Percentiles rank a stretch among this genome's conserved stretches.
These are phyloP conservation scores for Cariama cristata DNA, from an alignment of 2,113 vertebrate species.

Conservation along the genomic window DNA sequence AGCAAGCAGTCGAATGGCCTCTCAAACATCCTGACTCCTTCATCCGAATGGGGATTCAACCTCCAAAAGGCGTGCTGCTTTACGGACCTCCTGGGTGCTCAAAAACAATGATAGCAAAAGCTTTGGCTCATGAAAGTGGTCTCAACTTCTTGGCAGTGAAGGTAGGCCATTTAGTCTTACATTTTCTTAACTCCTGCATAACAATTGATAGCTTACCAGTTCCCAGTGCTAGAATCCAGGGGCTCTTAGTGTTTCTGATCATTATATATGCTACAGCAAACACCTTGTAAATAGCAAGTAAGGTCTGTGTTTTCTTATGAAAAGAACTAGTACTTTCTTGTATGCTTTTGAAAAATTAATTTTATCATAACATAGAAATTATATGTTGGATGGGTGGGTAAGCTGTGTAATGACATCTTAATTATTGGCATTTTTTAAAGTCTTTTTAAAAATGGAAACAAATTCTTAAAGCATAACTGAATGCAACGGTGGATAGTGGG, in stretches of 20 bases:
- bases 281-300: not conserved
- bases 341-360: not conserved
- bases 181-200: not conserved
- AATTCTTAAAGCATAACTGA: not conserved
- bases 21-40: constrained; percentile 92
- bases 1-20: constrained; percentile 97
- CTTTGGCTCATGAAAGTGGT: constrained; percentile 92
- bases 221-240: not conserved
- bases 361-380: not conserved
- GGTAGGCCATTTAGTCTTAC: constrained; percentile 67
- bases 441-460: not conserved
- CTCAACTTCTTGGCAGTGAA: constrained; percentile 96
- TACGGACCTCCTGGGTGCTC: constrained; percentile 98
- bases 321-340: not conserved
- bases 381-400: not conserved
- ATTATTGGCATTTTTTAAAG: not conserved
- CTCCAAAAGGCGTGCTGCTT: constrained; percentile 92
- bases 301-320: not conserved
- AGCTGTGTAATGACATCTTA: not conserved
- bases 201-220: not conserved
- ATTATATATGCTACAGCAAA: not conserved
- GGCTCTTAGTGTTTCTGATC: not conserved
- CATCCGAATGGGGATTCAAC: constrained; percentile 89
- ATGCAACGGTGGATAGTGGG: not conserved
- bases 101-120: constrained; percentile 98